Evolutionary conservation across 2,113 vertebrate species (phyloP).

Genomic region (Uria lomvia): DNA sequence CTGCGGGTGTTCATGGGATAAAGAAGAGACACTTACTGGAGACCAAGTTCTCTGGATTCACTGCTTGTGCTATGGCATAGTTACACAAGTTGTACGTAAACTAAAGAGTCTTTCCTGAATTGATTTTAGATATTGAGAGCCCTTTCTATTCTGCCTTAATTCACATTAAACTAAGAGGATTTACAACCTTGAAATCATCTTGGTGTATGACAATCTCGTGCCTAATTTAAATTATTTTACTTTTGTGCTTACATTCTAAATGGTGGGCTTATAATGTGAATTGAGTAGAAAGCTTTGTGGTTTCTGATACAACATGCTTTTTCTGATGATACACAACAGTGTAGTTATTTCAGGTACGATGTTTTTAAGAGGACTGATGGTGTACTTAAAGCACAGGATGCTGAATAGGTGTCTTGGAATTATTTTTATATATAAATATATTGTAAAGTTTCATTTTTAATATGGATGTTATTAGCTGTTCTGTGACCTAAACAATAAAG

Average conservation of each 20-base stretch:
- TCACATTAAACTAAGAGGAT: background rate
- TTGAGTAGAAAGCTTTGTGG: background rate
- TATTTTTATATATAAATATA: background rate
- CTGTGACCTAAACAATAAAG: background rate
- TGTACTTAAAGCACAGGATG: background rate
- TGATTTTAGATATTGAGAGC: background rate
- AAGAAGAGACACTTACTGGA: background rate
- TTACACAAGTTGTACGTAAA: background rate
- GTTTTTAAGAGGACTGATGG: background rate
- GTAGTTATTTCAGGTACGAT: background rate
- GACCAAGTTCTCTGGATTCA: background rate
- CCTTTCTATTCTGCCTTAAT: background rate
- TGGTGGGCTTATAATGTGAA: background rate
- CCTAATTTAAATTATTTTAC: background rate
- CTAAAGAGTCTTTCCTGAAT: background rate
- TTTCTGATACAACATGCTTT: background rate
- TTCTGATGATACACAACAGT: background rate
- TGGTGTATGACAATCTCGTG: background rate
- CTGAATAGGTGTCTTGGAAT: background rate
- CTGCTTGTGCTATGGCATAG: background rate
- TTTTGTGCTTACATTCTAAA: background rate
- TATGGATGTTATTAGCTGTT: background rate
- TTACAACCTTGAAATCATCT: background rate
- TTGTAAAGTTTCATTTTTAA: background rate
- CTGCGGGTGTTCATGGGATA: rapidly evolving